Conservation (phyloP, 2,797 vertebrate genomes). For the Gastrophryne carolinensis region DNA sequence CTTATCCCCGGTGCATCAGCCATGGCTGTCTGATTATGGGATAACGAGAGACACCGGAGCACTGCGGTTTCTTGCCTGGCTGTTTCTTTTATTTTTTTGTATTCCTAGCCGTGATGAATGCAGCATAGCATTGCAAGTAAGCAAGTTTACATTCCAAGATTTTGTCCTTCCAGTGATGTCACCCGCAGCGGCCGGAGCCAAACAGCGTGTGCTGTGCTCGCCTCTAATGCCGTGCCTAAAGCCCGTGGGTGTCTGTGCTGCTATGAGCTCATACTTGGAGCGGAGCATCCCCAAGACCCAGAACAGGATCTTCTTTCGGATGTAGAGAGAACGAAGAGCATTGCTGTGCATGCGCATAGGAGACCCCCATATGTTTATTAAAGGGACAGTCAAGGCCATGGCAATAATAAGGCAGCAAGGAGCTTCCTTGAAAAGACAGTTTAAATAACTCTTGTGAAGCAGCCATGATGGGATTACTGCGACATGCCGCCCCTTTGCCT, state of each 20-base stretch:
- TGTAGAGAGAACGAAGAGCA: slow-evolving; percentile 57
- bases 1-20: too few relatives aligned
- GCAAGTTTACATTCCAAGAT: background rate
- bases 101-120: background rate
- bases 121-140: slow-evolving; percentile 21
- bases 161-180: slow-evolving; percentile 33
- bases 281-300: slow-evolving; percentile 56
- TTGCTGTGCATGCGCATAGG: too few relatives aligned
- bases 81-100: background rate
- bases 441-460: too few relatives aligned
- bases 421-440: too few relatives aligned
- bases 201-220: slow-evolving; percentile 16
- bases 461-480: too few relatives aligned
- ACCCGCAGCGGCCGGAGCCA: slow-evolving; percentile 1
- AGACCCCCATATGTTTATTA: too few relatives aligned
- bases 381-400: too few relatives aligned
- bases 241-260: slow-evolving; percentile 59
- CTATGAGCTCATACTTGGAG: slow-evolving; percentile 61
- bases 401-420: too few relatives aligned
- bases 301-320: slow-evolving; percentile 54
- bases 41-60: too few relatives aligned
- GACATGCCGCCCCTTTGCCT: too few relatives aligned
- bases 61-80: background rate
- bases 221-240: slow-evolving; percentile 58
- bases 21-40: too few relatives aligned